A percentile compares a stretch with the other conserved stretches of the same genome.
These are phyloP conservation scores for Peromyscus polionotus DNA, from an alignment of 2,113 vertebrate species.

Conservation along the genomic window DNA sequence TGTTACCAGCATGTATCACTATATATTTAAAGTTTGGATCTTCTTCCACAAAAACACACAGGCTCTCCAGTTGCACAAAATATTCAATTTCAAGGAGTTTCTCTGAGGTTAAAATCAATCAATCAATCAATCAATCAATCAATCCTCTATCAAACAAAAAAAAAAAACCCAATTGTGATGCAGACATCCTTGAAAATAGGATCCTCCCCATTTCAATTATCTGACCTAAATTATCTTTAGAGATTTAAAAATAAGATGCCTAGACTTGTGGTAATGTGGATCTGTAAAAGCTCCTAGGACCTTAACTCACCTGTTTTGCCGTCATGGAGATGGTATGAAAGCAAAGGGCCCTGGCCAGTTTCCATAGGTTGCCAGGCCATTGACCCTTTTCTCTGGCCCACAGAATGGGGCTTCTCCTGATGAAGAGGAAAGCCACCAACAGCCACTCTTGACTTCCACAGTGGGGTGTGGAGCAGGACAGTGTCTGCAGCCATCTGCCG, in stretches of 20 bases:
- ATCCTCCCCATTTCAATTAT: constrained; percentile 12
- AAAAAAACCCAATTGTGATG: not conserved
- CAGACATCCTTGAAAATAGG: not conserved
- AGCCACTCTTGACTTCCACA: not conserved
- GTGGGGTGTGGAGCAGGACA: not conserved
- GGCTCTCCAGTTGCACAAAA: not conserved
- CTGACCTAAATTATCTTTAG: constrained; percentile 18
- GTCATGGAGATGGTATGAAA: not conserved
- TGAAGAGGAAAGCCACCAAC: not conserved
- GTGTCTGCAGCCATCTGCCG: not conserved
- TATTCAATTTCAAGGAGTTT: constrained; percentile 6
- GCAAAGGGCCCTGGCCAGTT: not conserved
- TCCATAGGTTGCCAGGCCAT: too few species aligned
- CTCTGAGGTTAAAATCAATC: not conserved
- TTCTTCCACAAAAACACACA: not conserved
- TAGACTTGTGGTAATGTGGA: not conserved
- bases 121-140: not conserved
- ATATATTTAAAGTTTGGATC: not conserved
- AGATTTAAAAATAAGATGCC: constrained; percentile 9
- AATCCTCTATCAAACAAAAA: not conserved
- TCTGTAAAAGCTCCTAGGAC: not conserved
- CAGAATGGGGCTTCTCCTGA: not conserved
- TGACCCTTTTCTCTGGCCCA: not conserved
- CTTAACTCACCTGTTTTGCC: not conserved
- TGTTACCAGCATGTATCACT: not conserved